Evolutionary conservation across 2,888 invertebrate genomes (phyloP).

Genomic region (Meta bourneti): DNA sequence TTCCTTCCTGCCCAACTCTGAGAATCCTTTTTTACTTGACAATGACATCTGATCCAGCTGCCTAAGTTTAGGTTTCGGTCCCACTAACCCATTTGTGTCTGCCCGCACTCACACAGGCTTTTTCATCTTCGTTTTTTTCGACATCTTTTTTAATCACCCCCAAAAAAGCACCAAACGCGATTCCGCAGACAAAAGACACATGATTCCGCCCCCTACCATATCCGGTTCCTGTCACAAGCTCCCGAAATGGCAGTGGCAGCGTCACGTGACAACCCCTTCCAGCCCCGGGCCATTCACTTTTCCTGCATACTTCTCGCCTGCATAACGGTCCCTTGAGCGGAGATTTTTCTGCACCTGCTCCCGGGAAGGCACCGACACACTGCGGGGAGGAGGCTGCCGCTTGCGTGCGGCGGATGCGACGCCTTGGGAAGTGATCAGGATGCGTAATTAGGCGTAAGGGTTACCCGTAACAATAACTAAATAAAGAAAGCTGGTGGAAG

Average conservation of each 20-base stretch:
- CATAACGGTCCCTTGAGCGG: background rate
- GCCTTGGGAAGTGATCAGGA: no score
- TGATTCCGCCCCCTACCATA: background rate
- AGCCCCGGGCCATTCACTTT: slow-evolving; percentile 37
- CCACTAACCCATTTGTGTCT: background rate
- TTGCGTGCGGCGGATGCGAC: slow-evolving; percentile 13
- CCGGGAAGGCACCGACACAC: background rate
- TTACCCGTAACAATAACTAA: background rate
- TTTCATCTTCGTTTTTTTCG: background rate
- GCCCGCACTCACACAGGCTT: background rate
- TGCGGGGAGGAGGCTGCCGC: slow-evolving; percentile 16
- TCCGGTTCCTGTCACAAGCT: slow-evolving; percentile 47
- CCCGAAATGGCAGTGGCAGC: slow-evolving; percentile 6
- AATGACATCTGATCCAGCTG: no score
- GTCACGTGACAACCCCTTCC: slow-evolving; percentile 26
- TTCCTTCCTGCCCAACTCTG: background rate
- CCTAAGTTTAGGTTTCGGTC: background rate
- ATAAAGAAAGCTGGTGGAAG: background rate
- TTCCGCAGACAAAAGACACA: no score
- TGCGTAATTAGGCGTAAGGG: slow-evolving; percentile 25
- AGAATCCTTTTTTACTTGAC: background rate
- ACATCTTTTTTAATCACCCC: background rate
- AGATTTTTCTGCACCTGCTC: slow-evolving; percentile 2
- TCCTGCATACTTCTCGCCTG: background rate
- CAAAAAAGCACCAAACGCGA: background rate